Percentiles rank a stretch among this genome's conserved stretches.
Conservation (phyloP, 2,888 invertebrate species). For the Matsumyia berberina region DNA sequence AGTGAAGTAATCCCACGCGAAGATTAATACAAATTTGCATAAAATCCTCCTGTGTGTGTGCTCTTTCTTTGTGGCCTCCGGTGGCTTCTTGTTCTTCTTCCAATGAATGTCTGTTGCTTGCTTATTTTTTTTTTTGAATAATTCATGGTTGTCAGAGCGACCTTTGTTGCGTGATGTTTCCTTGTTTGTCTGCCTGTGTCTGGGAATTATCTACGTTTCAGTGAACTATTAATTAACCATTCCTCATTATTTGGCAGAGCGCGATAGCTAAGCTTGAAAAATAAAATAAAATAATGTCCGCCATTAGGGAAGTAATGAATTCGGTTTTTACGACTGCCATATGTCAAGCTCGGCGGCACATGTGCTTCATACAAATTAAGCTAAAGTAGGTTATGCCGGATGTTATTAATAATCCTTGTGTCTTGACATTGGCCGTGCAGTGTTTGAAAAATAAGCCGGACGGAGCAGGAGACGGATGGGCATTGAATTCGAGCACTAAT, state of each 20-base stretch:
- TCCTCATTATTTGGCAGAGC: constrained; percentile 43
- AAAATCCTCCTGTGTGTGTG: constrained; percentile 37
- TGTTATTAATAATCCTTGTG: background rate
- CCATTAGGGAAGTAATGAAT: background rate
- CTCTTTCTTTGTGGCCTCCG: constrained; percentile 16
- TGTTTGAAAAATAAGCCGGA: too few species aligned
- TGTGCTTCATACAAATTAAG: background rate
- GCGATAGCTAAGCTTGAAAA: background rate
- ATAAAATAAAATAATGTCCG: background rate
- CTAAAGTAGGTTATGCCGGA: background rate
- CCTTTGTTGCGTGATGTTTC: constrained; percentile 59
- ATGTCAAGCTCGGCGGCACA: constrained; percentile 1
- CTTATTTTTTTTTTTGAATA: constrained; percentile 47
- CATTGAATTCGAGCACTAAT: too few species aligned
- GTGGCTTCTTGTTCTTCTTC: background rate
- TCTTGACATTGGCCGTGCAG: too few species aligned
- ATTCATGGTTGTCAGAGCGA: constrained; percentile 51
- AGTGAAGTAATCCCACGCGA: constrained; percentile 76
- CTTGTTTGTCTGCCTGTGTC: constrained; percentile 39
- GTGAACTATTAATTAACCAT: constrained; percentile 58
- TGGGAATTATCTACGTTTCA: constrained; percentile 27
- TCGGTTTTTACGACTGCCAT: background rate
- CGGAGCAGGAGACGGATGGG: too few species aligned
- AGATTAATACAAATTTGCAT: constrained; percentile 75
- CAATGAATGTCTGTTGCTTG: constrained; percentile 30